Evolutionary conservation across 2,797 vertebrate species (phyloP).

Genomic region (Acanthiza pusilla): DNA sequence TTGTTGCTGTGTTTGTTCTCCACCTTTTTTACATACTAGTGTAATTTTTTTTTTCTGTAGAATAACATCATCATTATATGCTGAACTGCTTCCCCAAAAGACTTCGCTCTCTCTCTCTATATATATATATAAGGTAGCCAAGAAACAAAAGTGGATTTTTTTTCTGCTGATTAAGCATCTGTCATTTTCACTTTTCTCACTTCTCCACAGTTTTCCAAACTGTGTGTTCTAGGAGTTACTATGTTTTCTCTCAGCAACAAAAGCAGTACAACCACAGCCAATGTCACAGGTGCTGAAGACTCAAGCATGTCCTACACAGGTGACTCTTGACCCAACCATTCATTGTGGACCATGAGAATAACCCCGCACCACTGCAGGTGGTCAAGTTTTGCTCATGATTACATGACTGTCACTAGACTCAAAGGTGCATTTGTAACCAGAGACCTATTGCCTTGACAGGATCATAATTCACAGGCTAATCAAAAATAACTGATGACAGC

Average conservation of each 20-base stretch:
- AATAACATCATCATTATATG: neutral
- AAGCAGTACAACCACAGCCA: neutral
- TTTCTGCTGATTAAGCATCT: neutral
- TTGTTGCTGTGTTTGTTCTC: neutral
- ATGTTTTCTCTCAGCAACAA: neutral
- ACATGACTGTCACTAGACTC: neutral
- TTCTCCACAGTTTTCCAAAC: neutral
- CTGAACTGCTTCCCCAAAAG: neutral
- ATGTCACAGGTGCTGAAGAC: neutral
- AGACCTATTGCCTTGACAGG: neutral
- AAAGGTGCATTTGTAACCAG: neutral
- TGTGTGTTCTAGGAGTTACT: neutral
- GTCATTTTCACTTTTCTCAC: neutral
- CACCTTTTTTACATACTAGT: neutral
- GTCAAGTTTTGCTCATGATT: neutral
- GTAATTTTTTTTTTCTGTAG: neutral
- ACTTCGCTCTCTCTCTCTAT: neutral
- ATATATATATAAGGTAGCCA: neutral
- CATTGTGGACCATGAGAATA: neutral
- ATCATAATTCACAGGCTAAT: neutral
- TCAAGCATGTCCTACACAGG: neutral
- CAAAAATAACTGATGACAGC: conserved; percentile 7
- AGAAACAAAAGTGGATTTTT: neutral
- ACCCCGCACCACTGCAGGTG: neutral
- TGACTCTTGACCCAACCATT: neutral